A percentile compares a stretch with the other conserved stretches of the same genome.
Conservation (phyloP, 2,797 vertebrate genomes). For the Sebastes hubbsi region DNA sequence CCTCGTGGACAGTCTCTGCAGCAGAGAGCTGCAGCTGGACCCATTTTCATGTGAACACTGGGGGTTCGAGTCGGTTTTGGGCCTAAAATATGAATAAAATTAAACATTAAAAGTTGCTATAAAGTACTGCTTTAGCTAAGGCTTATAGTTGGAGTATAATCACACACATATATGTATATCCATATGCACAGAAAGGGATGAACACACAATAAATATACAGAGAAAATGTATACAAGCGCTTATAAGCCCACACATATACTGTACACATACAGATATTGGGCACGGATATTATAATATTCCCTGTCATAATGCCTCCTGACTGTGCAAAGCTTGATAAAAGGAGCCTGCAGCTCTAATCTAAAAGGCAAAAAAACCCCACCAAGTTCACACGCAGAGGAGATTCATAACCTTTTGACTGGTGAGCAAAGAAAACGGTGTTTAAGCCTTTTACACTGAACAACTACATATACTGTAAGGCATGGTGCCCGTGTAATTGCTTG, state of each 20-base stretch:
- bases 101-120: conserved; percentile 22
- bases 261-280: conserved; percentile 24
- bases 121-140: background rate
- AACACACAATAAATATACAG: conserved; percentile 22
- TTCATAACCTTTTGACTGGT: conserved; percentile 35
- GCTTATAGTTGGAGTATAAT: background rate
- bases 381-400: conserved; percentile 35
- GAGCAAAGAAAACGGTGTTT: conserved; percentile 34
- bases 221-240: conserved; percentile 9
- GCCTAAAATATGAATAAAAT: conserved; percentile 25
- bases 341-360: conserved; percentile 37
- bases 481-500: background rate
- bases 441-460: conserved; percentile 25
- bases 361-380: conserved; percentile 28
- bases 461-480: conserved; percentile 7
- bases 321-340: conserved; percentile 58
- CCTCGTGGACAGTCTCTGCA: conserved; percentile 48
- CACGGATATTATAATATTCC: conserved; percentile 26
- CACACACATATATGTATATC: background rate
- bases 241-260: conserved; percentile 11
- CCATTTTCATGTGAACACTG: conserved; percentile 1
- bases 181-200: conserved; percentile 3
- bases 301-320: conserved; percentile 34
- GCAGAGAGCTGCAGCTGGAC: conserved; percentile 50
- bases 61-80: conserved; percentile 22